Evolutionary conservation across 2,113 vertebrate genomes (phyloP), one percentile per base, ranked within the genome.

Genomic region (Sminthopsis crassicaudata): DNA sequence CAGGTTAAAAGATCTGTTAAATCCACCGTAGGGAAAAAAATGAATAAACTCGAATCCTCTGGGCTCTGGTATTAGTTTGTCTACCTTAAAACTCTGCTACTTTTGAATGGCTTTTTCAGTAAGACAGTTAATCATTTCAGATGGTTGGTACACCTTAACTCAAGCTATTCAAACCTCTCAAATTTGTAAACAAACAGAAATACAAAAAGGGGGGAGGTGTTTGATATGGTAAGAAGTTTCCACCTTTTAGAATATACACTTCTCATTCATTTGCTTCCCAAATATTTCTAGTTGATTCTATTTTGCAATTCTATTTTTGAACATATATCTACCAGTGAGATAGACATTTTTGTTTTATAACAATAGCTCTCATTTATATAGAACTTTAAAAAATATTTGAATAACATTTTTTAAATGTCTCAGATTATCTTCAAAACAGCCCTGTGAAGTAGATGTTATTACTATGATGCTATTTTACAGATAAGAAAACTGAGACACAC

Each of bases 11-110:
- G n/a, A 60, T 89, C 90, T 94, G 27, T 51, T 93, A 91, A 93
- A 95, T 90, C 95, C 90, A 97, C 50, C 93, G n/a, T n/a, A n/a
- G 76, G 27, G 91, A 76, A 93, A 36, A 96, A 92, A 96, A 94
- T 51, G 92, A 76, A 95, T 97, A 94, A 96, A 26, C 95, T 30
- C 95, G 48, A 88, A 27, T 3, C 48, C 9, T 96, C 27, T 91
- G 22, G 90, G 96, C 60, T 84, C 96, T 30, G 6, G 24, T 91
- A 46, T 23, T 92, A 84, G 25, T 54, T 54, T 67, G 93, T 60
- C 93, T 51, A 51, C 1, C 67, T 84, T 84, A 48, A 46, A 90
- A 90, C 14, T 2, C 1, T 90, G 4, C 14, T 48, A 2, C n/a
- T 94, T 53, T 93, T 55, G 25, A 96, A 54, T 93, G 8, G 9